Percentiles rank a stretch among this genome's conserved stretches.
phyloP scores from a whole-genome alignment of 1,140 invertebrate species.

The Dendroctonus ponderosae region DNA sequence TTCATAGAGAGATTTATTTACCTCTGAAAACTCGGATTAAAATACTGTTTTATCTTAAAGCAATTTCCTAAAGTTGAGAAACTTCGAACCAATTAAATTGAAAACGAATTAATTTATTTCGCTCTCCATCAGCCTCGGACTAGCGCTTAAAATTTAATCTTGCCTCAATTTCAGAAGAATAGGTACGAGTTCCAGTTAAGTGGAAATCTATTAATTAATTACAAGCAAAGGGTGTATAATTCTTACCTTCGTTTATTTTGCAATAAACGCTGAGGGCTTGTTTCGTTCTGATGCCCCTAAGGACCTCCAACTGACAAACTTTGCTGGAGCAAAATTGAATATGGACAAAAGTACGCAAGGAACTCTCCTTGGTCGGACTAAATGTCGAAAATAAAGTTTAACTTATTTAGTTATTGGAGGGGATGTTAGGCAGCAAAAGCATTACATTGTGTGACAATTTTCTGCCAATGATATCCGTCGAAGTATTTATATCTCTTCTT shows the following conservation, averaged over 20 bases:
- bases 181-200: constrained; percentile 30
- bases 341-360: constrained; percentile 43
- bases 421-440: not conserved
- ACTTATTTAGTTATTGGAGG: constrained; percentile 22
- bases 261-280: constrained; percentile 27
- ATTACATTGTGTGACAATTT: no score
- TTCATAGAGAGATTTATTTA: no score
- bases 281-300: constrained; percentile 23
- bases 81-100: constrained; percentile 14
- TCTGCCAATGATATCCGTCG: no score
- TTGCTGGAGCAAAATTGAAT: constrained; percentile 44
- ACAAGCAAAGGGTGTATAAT: constrained; percentile 37
- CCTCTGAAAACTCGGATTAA: no score
- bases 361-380: constrained; percentile 26
- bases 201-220: constrained; percentile 38
- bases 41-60: no score
- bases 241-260: constrained; percentile 40
- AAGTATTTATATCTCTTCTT: no score
- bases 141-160: constrained; percentile 32
- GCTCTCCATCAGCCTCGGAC: constrained; percentile 23
- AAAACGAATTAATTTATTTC: constrained; percentile 32
- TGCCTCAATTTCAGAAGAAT: constrained; percentile 24
- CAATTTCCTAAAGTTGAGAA: no score
- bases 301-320: constrained; percentile 40
- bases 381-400: constrained; percentile 28